Conservation (phyloP, 2,113 vertebrate species). For the Pogonocichla stellata region DNA sequence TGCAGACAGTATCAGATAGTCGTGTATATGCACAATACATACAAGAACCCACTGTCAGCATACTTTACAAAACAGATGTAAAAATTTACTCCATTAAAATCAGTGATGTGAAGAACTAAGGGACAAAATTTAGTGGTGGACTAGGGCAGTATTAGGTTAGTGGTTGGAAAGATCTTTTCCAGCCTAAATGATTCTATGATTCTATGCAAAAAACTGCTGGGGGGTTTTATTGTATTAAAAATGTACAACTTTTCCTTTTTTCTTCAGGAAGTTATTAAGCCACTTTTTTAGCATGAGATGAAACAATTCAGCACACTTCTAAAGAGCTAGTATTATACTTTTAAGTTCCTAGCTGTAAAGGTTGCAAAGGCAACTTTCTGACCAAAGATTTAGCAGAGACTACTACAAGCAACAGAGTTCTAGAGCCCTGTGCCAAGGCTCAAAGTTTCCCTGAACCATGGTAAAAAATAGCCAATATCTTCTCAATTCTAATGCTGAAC, state of each 20-base stretch:
- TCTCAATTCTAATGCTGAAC: neutral
- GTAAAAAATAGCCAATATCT: neutral
- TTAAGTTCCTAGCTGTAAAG: neutral
- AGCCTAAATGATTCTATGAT: neutral
- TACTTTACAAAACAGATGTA: neutral
- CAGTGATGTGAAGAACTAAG: neutral
- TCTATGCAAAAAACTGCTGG: neutral
- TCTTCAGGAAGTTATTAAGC: neutral
- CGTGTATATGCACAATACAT: neutral
- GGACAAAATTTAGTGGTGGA: neutral
- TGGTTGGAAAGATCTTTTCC: neutral
- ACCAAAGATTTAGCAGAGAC: neutral
- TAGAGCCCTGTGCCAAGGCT: neutral
- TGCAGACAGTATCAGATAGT: neutral
- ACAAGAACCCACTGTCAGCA: neutral
- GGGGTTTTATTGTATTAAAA: neutral
- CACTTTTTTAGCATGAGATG: neutral
- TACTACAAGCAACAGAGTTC: neutral
- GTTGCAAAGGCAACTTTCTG: neutral
- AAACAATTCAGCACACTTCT: neutral
- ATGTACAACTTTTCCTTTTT: neutral
- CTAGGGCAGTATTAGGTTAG: neutral
- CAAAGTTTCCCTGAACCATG: neutral
- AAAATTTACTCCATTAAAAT: neutral
- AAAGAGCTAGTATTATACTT: neutral